These are phyloP conservation scores for Heliconius himera DNA, from an alignment of 1,140 invertebrate species.

Conservation along the genomic window DNA sequence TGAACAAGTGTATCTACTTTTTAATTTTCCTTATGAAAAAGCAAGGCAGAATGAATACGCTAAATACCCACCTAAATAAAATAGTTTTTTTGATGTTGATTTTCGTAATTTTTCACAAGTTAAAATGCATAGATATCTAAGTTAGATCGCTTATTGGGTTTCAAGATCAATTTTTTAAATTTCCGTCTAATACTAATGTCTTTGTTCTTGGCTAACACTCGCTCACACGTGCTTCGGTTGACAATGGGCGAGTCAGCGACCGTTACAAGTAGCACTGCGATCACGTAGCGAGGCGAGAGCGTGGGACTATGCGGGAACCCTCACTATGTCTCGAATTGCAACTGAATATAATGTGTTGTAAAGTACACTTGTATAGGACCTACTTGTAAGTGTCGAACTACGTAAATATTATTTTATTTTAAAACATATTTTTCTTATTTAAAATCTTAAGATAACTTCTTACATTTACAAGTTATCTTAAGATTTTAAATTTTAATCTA, in stretches of 20 bases:
- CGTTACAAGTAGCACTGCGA: conserved; percentile 51
- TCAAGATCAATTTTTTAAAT: not conserved
- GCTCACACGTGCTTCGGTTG: conserved; percentile 64
- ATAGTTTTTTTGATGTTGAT: not conserved
- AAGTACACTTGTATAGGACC: conserved; percentile 9
- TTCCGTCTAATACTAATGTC: conserved; percentile 35
- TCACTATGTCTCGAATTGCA: conserved; percentile 53
- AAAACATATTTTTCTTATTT: too few species aligned
- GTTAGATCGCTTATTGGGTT: not conserved
- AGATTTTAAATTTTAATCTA: too few species aligned
- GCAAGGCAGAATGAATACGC: too few species aligned
- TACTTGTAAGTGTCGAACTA: conserved; percentile 22
- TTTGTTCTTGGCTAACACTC: conserved; percentile 45
- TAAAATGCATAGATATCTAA: not conserved
- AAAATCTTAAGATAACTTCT: too few species aligned
- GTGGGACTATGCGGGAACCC: conserved; percentile 71
- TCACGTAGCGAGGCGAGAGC: conserved; percentile 53
- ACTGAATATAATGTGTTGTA: conserved; percentile 16
- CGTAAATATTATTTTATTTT: not conserved
- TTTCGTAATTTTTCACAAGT: not conserved
- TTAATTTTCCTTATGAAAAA: too few species aligned
- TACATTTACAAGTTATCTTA: too few species aligned
- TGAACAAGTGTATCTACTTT: too few species aligned
- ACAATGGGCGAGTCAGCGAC: conserved; percentile 51
- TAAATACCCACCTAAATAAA: not conserved